Conservation (phyloP, 2,797 vertebrate genomes). For the Esox lucius region DNA sequence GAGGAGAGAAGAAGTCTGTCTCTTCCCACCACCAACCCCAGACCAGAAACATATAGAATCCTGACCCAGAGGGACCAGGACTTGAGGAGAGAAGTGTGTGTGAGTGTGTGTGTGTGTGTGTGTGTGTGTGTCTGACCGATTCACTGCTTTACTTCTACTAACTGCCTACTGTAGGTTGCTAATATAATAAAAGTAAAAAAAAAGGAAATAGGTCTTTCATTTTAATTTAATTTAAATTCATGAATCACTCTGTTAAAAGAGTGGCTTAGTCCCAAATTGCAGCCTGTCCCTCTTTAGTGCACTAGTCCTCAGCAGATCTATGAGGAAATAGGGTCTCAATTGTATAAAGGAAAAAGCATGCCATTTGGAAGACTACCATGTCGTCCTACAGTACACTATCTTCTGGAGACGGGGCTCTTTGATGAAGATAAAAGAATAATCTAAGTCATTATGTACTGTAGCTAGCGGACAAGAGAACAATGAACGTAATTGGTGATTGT, state of each 20-base stretch:
- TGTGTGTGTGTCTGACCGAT: not conserved
- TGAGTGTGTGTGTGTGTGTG: not conserved
- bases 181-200: constrained; percentile 61
- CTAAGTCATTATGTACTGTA: constrained; percentile 78
- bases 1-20: too few relatives aligned
- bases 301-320: not conserved
- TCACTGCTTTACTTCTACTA: not conserved
- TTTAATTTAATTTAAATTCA: constrained; percentile 86
- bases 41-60: too few relatives aligned
- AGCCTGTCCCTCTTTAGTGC: not conserved
- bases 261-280: constrained; percentile 48
- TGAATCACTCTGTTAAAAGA: constrained; percentile 75
- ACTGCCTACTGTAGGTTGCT: not conserved
- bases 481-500: constrained; percentile 78
- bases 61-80: too few relatives aligned
- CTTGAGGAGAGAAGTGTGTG: too few relatives aligned
- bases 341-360: not conserved
- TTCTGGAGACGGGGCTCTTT: constrained; percentile 79
- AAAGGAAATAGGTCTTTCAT: constrained; percentile 74
- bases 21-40: too few relatives aligned
- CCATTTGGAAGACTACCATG: not conserved
- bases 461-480: constrained; percentile 79
- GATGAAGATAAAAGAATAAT: constrained; percentile 84
- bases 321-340: not conserved
- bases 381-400: constrained; percentile 35